Base-by-base conservation (phyloP, 2,888 invertebrate genomes). In the Mesorhabditis belari region DNA sequence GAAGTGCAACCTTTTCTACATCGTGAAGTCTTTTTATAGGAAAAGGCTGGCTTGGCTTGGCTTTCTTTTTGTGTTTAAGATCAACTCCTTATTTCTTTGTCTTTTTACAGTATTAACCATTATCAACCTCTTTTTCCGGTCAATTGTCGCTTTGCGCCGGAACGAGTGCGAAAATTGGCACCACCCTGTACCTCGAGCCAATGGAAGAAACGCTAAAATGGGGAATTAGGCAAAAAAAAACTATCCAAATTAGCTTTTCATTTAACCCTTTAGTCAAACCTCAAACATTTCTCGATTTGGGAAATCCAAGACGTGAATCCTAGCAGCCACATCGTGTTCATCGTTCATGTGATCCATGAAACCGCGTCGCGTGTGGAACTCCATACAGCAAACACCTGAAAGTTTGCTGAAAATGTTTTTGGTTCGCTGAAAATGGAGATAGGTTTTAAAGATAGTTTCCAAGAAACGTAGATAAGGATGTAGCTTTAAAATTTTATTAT, bases 111-210 rank as follows among this genome's bases (percentile, higher is more conserved):
- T 35, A 35, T n/a, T n/a, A n/a, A n/a, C n/a, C n/a, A n/a, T n/a
- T n/a, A n/a, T n/a, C n/a, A n/a, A 35, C 44, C 44, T 35, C 44
- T 9, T 49, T 64, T 68, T 9, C 71, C 71, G 12, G 62, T 60
- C 21, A 57, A 63, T 17, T 69, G 61, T 26, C 66, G 51, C 58
- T 73, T 73, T 1, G 73, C 49, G 17, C 73, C 73, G 4, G 71
- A 71, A 60, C 70, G 70, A 44, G 69, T 66, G n/a, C 73, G 68
- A 44, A 67, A 71, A 62, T 73, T 70, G 17, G 73, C 73, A 0
- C 73, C 73, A 9, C 73, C 73, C 56, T 73, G 69, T 19, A 58
- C 54, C 56, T 73, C 73, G 3, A 71, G 56, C 73, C 73, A 73
- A 19, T 58, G 55, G n/a, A 63, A 53, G 60, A 71, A 73, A 4